Conservation (phyloP, 1,140 invertebrate genomes). For the Trichonephila clavipes region DNA sequence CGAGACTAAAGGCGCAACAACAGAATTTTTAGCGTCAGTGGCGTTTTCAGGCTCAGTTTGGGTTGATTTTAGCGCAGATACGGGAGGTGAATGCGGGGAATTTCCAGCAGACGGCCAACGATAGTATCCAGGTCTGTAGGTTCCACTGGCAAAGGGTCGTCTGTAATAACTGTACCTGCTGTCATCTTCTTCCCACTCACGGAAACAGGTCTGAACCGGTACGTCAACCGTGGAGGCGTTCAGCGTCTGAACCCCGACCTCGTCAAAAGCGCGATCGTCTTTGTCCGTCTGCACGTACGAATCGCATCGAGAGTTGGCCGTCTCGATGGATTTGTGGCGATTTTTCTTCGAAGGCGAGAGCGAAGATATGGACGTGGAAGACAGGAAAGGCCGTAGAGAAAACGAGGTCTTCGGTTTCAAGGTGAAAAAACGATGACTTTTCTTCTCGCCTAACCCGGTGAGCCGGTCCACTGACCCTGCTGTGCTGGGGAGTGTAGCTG, state of each 20-base stretch:
- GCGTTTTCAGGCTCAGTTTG: not conserved
- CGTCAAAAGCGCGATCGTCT: not conserved
- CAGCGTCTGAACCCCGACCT: conserved; percentile 71
- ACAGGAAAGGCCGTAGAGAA: conserved; percentile 58
- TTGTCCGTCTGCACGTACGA: conserved; percentile 59
- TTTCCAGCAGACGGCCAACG: conserved; percentile 9
- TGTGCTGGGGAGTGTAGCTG: conserved; percentile 50
- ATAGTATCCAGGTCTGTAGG: conserved; percentile 2
- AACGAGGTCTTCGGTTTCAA: conserved; percentile 64
- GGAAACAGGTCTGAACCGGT: conserved; percentile 73
- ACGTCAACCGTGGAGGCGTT: conserved; percentile 72
- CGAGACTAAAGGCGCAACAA: conserved; percentile 25
- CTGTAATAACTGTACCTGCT: not conserved
- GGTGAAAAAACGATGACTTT: conserved; percentile 52
- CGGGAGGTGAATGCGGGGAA: conserved; percentile 2
- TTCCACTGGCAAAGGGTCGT: not conserved
- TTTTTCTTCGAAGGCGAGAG: not conserved
- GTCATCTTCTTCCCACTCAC: conserved; percentile 59
- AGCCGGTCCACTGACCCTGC: conserved; percentile 72
- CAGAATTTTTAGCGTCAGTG: conserved; percentile 16
- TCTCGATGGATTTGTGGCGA: not conserved
- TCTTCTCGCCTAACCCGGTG: conserved; percentile 18
- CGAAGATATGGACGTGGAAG: conserved; percentile 3
- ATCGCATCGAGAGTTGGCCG: not conserved
- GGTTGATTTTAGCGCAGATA: not conserved